phyloP scores from a whole-genome alignment of 2,888 invertebrate genomes.

The Unio delphinus region DNA sequence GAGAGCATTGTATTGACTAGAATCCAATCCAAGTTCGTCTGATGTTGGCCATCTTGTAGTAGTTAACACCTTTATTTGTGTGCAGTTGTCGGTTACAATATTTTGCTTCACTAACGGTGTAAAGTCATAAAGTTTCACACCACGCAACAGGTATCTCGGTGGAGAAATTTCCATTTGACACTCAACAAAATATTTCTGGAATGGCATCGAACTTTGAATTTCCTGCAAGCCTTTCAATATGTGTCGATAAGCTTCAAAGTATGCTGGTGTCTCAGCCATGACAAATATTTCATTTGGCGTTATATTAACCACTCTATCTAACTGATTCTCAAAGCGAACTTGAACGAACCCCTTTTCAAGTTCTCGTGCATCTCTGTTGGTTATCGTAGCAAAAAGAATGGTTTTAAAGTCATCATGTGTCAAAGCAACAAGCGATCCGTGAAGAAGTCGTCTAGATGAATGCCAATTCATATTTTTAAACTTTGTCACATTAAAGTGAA shows the following conservation, averaged over 20 bases:
- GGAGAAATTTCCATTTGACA: slow-evolving; percentile 42
- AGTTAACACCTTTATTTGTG: slow-evolving; percentile 20
- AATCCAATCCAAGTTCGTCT: slow-evolving; percentile 31
- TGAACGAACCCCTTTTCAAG: slow-evolving; percentile 52
- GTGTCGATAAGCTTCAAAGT: slow-evolving; percentile 86
- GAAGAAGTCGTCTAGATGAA: slow-evolving; percentile 78
- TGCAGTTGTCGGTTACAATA: too few relatives aligned
- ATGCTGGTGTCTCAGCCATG: slow-evolving; percentile 85
- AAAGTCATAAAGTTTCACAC: slow-evolving; percentile 29
- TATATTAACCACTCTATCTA: slow-evolving; percentile 18
- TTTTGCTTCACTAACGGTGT: not conserved
- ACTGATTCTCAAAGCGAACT: slow-evolving; percentile 46
- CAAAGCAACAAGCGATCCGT: slow-evolving; percentile 82
- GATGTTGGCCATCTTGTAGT: slow-evolving; percentile 39
- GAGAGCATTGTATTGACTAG: slow-evolving; percentile 61
- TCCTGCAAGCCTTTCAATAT: slow-evolving; percentile 81
- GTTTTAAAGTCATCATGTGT: slow-evolving; percentile 80
- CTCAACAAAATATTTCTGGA: slow-evolving; percentile 49
- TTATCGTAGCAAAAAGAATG: slow-evolving; percentile 79
- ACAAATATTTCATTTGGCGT: slow-evolving; percentile 56
- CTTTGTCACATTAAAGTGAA: slow-evolving; percentile 44
- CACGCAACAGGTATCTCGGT: slow-evolving; percentile 39
- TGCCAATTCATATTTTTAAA: slow-evolving; percentile 69
- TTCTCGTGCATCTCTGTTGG: slow-evolving; percentile 47
- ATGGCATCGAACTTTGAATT: slow-evolving; percentile 69